These are phyloP conservation scores for Ophthalmolycus amberensis DNA, from an alignment of 2,113 vertebrate species.

Conservation along the genomic window DNA sequence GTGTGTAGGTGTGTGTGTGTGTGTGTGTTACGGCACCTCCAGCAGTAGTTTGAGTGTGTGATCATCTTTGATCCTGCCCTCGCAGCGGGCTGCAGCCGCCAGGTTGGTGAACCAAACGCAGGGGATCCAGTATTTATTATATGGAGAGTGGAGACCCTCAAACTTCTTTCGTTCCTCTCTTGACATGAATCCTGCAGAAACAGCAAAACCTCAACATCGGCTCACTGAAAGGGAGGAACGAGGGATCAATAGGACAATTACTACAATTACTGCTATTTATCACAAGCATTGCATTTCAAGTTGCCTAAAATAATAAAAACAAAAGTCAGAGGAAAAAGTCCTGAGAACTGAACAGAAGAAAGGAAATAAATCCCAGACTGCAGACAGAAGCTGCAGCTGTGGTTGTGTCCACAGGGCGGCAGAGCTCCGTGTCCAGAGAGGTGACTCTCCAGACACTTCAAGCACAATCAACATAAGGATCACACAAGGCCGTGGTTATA, in stretches of 20 bases:
- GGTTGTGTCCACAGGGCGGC: background rate
- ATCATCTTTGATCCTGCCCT: conserved; percentile 91
- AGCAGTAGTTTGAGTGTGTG: conserved; percentile 90
- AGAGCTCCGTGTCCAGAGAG: background rate
- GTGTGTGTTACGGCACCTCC: conserved; percentile 80
- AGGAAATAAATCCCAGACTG: background rate
- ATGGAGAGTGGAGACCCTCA: conserved; percentile 90
- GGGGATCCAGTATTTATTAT: conserved; percentile 96
- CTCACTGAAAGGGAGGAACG: background rate
- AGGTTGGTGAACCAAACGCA: conserved; percentile 94
- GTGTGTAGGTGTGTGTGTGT: background rate
- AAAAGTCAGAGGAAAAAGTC: background rate
- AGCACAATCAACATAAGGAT: background rate
- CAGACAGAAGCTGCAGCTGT: background rate
- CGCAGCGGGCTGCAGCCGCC: conserved; percentile 87
- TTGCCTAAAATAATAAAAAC: background rate
- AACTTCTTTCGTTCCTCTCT: conserved; percentile 92
- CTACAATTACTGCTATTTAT: background rate
- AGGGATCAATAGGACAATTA: background rate
- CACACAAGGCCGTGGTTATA: background rate
- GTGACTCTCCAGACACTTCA: background rate
- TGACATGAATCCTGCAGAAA: conserved; percentile 91
- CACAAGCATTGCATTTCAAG: background rate
- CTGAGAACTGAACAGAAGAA: background rate
- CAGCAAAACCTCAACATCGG: background rate